Conservation (phyloP, 2,113 vertebrate species). For the Vicugna pacos region DNA sequence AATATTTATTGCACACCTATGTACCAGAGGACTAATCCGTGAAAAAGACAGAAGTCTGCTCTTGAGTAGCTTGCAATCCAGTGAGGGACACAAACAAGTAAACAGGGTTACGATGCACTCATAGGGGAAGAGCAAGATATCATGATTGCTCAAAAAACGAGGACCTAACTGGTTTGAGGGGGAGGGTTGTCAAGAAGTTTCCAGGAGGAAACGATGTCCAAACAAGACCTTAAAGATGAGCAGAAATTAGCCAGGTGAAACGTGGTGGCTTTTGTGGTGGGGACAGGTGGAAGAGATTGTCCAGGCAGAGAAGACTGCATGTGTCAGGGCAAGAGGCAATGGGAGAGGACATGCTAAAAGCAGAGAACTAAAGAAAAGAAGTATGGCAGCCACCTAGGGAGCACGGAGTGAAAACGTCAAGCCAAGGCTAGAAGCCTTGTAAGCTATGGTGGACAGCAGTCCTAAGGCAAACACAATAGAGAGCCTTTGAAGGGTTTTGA, state of each 20-base stretch:
- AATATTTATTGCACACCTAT: not conserved
- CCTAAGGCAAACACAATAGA: not conserved
- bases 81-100: not conserved
- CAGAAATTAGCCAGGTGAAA: constrained; percentile 2
- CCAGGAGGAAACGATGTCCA: not conserved
- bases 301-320: not conserved
- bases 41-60: not conserved
- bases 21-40: not conserved
- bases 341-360: not conserved
- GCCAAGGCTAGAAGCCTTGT: not conserved
- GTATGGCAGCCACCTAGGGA: not conserved
- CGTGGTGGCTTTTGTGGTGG: not conserved
- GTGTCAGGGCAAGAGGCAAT: not conserved
- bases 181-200: not conserved
- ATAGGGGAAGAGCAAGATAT: not conserved
- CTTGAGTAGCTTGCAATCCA: not conserved
- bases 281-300: not conserved
- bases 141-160: not conserved
- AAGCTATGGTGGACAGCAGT: not conserved
- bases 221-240: not conserved
- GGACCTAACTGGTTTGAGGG: not conserved
- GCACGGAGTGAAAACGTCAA: not conserved
- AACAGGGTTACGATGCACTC: not conserved
- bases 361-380: not conserved
- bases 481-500: not conserved